phyloP scores from a whole-genome alignment of 2,113 vertebrate genomes.

The Scomber colias region DNA sequence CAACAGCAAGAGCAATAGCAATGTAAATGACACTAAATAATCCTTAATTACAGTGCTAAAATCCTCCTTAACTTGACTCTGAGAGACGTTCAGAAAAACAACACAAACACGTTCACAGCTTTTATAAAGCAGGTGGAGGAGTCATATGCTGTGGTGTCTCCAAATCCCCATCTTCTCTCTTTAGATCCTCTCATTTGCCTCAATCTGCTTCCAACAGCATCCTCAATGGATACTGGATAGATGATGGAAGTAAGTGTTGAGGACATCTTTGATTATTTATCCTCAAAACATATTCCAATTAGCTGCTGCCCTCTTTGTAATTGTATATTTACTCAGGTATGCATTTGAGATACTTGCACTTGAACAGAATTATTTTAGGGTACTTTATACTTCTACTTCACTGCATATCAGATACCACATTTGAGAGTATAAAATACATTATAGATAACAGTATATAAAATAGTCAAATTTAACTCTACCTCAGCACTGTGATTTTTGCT shows the following conservation, averaged over 20 bases:
- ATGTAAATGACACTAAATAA: not conserved
- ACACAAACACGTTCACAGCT: not conserved
- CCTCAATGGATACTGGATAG: not conserved
- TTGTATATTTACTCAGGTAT: not conserved
- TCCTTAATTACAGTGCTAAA: not conserved
- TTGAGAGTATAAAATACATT: no score
- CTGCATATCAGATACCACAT: no score
- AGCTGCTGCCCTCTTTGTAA: not conserved
- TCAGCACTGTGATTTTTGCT: no score
- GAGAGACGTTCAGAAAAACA: not conserved
- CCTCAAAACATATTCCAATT: conserved; percentile 5
- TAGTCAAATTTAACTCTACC: no score
- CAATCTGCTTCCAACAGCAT: not conserved
- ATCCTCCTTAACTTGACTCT: not conserved
- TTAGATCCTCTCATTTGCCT: not conserved
- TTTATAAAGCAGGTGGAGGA: not conserved
- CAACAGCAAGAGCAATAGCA: not conserved
- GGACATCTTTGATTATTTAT: conserved; percentile 8
- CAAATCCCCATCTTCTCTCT: not conserved
- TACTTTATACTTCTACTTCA: no score
- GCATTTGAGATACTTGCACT: no score
- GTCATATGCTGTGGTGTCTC: not conserved
- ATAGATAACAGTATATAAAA: no score
- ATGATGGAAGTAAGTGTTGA: not conserved
- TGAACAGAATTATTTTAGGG: no score